Evolutionary conservation across 2,797 vertebrate genomes (phyloP).

Genomic region (Mus caroli): DNA sequence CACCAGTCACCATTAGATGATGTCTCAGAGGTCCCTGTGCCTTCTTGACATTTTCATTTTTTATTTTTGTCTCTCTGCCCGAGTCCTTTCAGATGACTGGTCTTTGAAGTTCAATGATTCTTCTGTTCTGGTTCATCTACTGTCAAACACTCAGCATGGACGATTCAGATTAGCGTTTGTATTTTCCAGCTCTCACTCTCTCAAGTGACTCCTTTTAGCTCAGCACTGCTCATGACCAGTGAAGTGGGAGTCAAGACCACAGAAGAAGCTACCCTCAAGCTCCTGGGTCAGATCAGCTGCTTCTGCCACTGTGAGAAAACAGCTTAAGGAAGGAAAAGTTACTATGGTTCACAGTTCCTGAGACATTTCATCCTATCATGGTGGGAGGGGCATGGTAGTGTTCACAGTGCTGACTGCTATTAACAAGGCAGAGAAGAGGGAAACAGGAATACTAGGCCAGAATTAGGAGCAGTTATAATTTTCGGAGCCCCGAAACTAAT

Average conservation of each 20-base stretch:
- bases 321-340: neutral
- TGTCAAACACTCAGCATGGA: neutral
- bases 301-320: neutral
- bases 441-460: neutral
- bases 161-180: neutral
- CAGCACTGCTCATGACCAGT: neutral
- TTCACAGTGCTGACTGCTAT: neutral
- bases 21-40: neutral
- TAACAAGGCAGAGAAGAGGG: neutral
- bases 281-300: neutral
- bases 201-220: neutral
- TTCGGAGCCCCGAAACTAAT: neutral
- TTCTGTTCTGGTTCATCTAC: neutral
- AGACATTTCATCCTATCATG: neutral
- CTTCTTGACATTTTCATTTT: neutral
- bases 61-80: neutral
- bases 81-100: neutral
- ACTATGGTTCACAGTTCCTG: neutral
- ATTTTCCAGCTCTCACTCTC: neutral
- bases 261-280: no score
- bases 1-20: neutral
- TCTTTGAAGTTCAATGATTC: neutral
- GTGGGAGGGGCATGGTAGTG: neutral
- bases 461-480: neutral
- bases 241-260: neutral